phyloP scores from a whole-genome alignment of 2,888 invertebrate species.

The Leptinotarsa tumamoca region DNA sequence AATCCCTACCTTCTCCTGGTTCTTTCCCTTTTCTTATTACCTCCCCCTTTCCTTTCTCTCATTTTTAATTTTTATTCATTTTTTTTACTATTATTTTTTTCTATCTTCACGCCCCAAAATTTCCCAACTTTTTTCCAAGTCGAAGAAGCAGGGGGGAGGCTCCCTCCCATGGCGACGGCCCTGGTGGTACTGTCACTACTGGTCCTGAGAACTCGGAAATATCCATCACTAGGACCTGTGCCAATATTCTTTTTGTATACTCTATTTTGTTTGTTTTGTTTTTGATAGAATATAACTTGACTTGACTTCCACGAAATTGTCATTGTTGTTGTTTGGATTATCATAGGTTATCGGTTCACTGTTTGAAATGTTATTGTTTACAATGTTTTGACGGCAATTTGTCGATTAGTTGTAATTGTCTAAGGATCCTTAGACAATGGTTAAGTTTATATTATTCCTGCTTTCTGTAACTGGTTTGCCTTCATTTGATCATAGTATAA shows the following conservation, averaged over 20 bases:
- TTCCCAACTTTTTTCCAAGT: too few species aligned
- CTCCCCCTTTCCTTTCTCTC: too few species aligned
- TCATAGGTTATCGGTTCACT: background rate
- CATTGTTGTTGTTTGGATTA: background rate
- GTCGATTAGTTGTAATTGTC: background rate
- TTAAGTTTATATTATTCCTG: background rate
- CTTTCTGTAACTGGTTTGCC: background rate
- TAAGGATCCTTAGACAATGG: too few species aligned
- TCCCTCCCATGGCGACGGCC: too few species aligned
- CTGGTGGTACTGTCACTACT: too few species aligned
- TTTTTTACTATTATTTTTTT: too few species aligned
- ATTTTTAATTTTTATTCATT: too few species aligned
- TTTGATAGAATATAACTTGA: background rate
- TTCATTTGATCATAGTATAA: background rate
- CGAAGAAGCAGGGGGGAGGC: too few species aligned
- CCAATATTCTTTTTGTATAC: conserved; percentile 19
- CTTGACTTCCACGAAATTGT: conserved; percentile 17
- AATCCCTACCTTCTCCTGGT: too few species aligned
- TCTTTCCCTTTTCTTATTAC: too few species aligned
- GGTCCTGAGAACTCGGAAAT: too few species aligned
- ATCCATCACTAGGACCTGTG: background rate
- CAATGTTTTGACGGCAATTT: conserved; percentile 10
- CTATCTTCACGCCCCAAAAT: too few species aligned
- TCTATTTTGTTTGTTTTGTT: background rate
- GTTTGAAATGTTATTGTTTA: conserved; percentile 2